Percentiles rank a stretch among this genome's conserved stretches.
These are phyloP conservation scores for Neopelma chrysocephalum DNA, from an alignment of 2,797 vertebrate species.

Conservation along the genomic window DNA sequence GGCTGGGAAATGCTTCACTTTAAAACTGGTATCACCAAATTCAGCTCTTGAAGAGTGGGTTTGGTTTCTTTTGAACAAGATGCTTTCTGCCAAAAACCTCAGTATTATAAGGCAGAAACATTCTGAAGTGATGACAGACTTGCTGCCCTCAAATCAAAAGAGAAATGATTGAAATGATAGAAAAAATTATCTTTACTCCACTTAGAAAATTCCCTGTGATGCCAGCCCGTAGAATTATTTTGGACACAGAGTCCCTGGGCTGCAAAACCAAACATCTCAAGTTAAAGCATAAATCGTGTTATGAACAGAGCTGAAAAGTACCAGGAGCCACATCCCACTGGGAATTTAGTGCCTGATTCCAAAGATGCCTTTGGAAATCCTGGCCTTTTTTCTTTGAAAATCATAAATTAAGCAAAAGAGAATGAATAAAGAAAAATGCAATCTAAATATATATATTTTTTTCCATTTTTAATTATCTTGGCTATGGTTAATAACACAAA, in stretches of 20 bases:
- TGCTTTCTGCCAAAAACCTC: not conserved
- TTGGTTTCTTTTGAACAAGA: not conserved
- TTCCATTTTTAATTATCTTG: not conserved
- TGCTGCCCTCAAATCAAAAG: not conserved
- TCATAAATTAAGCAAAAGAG: not conserved
- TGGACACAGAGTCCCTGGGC: not conserved
- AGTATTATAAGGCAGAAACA: not conserved
- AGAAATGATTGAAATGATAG: not conserved
- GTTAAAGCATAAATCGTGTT: not conserved
- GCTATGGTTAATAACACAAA: not conserved
- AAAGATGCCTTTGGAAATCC: not conserved
- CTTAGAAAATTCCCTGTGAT: not conserved
- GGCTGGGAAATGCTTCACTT: not conserved
- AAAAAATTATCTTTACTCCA: not conserved
- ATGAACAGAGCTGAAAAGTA: not conserved
- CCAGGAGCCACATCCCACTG: not conserved
- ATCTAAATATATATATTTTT: not conserved
- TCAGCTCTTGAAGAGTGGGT: not conserved
- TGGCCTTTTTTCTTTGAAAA: not conserved
- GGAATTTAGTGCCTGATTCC: not conserved
- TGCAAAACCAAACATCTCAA: not conserved
- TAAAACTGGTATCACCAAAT: not conserved
- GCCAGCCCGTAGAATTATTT: not conserved
- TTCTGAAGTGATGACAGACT: not conserved
- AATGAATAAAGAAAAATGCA: not conserved